Percentiles rank a stretch among this genome's conserved stretches.
These are phyloP conservation scores for Meloe dianella DNA, from an alignment of 2,888 invertebrate genomes.

Conservation along the genomic window DNA sequence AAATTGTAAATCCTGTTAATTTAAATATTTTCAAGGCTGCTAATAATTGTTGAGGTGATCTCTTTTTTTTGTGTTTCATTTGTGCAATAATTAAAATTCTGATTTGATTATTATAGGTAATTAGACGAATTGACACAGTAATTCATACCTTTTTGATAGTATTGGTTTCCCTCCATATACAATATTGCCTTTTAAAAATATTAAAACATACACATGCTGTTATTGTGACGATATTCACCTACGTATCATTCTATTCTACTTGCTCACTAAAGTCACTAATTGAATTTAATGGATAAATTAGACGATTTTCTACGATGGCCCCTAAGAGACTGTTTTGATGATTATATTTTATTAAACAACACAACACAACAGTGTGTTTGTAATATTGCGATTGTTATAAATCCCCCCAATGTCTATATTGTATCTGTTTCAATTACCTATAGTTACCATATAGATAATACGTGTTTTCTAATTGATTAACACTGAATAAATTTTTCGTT, in stretches of 20 bases:
- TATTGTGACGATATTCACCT: conserved; percentile 38
- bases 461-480: neutral
- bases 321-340: conserved; percentile 37
- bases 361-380: neutral
- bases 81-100: no score
- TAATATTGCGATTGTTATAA: conserved; percentile 5
- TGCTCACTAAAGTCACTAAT: conserved; percentile 47
- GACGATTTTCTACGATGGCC: conserved; percentile 45
- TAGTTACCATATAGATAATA: neutral
- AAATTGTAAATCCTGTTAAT: neutral
- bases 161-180: no score
- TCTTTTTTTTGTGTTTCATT: no score
- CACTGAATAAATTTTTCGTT: neutral
- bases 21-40: neutral
- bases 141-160: no score
- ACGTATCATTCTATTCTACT: conserved; percentile 35
- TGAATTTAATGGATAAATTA: conserved; percentile 59
- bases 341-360: conserved; percentile 27
- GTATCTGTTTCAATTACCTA: no score
- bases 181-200: neutral
- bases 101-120: no score
- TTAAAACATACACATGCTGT: neutral
- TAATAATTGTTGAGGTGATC: neutral
- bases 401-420: no score
- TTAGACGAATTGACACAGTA: no score